Base-by-base conservation (phyloP, 2,888 invertebrate genomes). In the Itoplectis maculator region DNA sequence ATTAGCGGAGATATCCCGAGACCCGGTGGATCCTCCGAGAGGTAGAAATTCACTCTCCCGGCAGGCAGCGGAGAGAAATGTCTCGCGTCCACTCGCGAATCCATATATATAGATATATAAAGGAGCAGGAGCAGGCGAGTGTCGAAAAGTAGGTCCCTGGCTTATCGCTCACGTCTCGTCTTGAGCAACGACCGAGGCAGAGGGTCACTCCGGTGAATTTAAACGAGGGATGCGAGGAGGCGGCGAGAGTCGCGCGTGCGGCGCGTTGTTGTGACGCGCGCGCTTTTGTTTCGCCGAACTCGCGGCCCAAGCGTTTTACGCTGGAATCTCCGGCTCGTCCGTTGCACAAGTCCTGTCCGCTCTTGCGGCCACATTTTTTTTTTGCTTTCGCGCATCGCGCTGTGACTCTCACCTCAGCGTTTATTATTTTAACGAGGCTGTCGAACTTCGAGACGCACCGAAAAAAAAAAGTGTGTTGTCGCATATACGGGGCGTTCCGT, bases 71-170 rank as follows among this genome's bases (percentile, higher is more conserved):
- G 9, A 20, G 20, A 20, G 42, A 63, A 42, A 42, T 42, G 42
- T 63, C 37, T 23, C 29, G 11, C 13, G 29, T 29, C 5, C 20
- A 13, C 13, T n/a, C 13, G 29, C 5, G 51, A 20, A 23, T 56
- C 11, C 29, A 4, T 11, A 56, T 56, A 4, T 11, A 56, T 56
- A 29, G 13, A 5, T 13, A 13, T 11, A 35, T n/a, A n/a, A 3
- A 47, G 13, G n/a, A 35, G 15, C n/a, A 1, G 11, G n/a, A 7
- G 13, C 2, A n/a, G n/a, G 15, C 59, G 35, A 59, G 15, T 2
- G n/a, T 59, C 35, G 35, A n/a, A 59, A 78, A 78, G 78, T 78
- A 70, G 78, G 78, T 69, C 69, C 54, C 45, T 37, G 42, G 42
- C 51, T 51, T 70, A 20, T 65, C 49, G 69, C 69, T n/a, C n/a